Percentiles rank a stretch among this genome's conserved stretches.
phyloP scores from a whole-genome alignment of 1,140 invertebrate species.

The Leptinotarsa undecemlineata region DNA sequence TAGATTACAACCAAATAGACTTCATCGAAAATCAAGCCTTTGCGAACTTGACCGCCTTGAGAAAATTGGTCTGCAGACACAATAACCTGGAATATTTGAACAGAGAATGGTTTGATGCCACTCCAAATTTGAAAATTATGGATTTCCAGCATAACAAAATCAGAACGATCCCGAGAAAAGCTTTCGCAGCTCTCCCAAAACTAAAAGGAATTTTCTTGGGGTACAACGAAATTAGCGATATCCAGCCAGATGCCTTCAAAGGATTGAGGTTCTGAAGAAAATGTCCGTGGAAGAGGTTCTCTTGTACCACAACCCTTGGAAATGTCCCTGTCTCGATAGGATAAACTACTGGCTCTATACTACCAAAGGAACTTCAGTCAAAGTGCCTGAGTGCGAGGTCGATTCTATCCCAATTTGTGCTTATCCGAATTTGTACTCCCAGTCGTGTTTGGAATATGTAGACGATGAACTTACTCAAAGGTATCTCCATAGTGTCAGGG shows the following conservation, averaged over 20 bases:
- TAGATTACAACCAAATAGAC: conserved; percentile 35
- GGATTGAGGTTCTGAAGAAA: conserved; percentile 35
- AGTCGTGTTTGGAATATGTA: conserved; percentile 31
- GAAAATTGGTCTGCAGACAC: conserved; percentile 20
- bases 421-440: conserved; percentile 17
- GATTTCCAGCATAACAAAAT: conserved; percentile 35
- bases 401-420: conserved; percentile 29
- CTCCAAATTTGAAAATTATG: conserved; percentile 30
- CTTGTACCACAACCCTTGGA: conserved; percentile 37
- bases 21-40: conserved; percentile 34
- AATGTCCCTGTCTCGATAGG: conserved; percentile 35
- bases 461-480: conserved; percentile 28
- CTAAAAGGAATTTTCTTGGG: conserved; percentile 30
- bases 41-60: conserved; percentile 28
- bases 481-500: not conserved
- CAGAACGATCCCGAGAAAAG: conserved; percentile 32
- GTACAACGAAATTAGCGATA: conserved; percentile 32
- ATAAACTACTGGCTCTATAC: conserved; percentile 34
- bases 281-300: conserved; percentile 33
- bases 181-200: conserved; percentile 28
- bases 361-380: conserved; percentile 26
- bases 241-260: conserved; percentile 31
- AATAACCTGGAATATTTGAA: conserved; percentile 37
- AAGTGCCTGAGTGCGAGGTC: conserved; percentile 7
- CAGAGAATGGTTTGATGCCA: conserved; percentile 37